Conservation (phyloP, 2,113 vertebrate species). For the Azemiops feae region DNA sequence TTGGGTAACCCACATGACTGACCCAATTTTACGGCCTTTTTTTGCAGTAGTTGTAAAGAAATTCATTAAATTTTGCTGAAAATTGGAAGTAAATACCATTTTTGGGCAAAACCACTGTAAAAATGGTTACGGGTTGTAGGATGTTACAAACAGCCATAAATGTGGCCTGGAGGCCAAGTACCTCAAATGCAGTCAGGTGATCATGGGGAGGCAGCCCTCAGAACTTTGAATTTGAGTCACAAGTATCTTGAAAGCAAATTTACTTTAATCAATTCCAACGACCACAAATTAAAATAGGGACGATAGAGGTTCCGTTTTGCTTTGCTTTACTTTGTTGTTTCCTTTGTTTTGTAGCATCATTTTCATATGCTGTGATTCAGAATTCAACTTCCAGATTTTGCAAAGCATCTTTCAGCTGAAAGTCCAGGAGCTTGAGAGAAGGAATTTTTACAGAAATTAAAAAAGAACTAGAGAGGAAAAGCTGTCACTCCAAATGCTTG, state of each 20-base stretch:
- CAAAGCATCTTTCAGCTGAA: not conserved
- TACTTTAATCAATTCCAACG: not conserved
- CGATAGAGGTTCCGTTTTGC: not conserved
- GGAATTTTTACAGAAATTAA: not conserved
- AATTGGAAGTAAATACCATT: not conserved
- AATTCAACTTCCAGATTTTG: not conserved
- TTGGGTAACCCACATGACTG: not conserved
- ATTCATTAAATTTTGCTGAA: not conserved
- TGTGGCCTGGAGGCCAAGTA: not conserved
- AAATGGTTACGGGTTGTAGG: not conserved
- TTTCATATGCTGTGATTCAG: not conserved
- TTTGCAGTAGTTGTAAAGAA: not conserved
- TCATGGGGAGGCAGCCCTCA: not conserved
- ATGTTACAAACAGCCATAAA: not conserved
- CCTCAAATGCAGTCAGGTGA: not conserved
- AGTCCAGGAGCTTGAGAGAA: not conserved
- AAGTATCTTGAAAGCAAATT: not conserved
- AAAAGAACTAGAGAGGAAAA: not conserved
- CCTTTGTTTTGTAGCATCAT: not conserved
- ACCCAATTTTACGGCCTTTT: not conserved
- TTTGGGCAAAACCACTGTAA: not conserved
- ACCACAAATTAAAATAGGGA: not conserved
- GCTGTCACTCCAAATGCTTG: not conserved
- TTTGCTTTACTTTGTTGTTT: not conserved
- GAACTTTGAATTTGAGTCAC: not conserved